Conservation (phyloP, 1,140 invertebrate species). For the Drosophila arawakana region DNA sequence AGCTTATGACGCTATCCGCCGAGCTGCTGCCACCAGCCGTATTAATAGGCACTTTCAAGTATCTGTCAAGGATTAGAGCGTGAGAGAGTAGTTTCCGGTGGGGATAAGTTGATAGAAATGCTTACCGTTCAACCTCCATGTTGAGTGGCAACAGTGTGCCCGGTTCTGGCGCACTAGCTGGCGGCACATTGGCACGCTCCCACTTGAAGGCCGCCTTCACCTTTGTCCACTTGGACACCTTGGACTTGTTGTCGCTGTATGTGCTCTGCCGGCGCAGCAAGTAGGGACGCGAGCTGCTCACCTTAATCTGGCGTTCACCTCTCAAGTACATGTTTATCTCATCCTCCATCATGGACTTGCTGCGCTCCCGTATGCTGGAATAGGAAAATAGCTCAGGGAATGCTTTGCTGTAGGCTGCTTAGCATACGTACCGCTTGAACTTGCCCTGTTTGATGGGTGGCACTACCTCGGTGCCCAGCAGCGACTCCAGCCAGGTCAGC, state of each 20-base stretch:
- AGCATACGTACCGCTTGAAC: slow-evolving; percentile 58
- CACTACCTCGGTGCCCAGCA: slow-evolving; percentile 65
- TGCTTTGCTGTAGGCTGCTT: no score
- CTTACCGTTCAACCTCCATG: slow-evolving; percentile 80
- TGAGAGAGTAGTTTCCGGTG: not conserved
- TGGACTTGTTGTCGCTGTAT: slow-evolving; percentile 80
- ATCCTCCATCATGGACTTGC: slow-evolving; percentile 85
- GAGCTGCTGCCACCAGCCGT: slow-evolving; percentile 84
- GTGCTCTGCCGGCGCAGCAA: slow-evolving; percentile 76
- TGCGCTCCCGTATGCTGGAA: slow-evolving; percentile 81
- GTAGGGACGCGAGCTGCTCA: slow-evolving; percentile 55
- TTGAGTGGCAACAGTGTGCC: slow-evolving; percentile 80
- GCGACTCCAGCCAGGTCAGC: slow-evolving; percentile 86
- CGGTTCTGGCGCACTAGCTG: slow-evolving; percentile 78
- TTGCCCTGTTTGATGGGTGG: slow-evolving; percentile 66
- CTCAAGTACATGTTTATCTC: slow-evolving; percentile 67
- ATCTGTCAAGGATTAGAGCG: slow-evolving; percentile 23
- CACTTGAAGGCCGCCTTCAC: slow-evolving; percentile 93
- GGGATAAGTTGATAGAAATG: no score
- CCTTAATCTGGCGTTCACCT: slow-evolving; percentile 52
- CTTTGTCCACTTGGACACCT: slow-evolving; percentile 91
- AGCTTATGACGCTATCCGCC: slow-evolving; percentile 85
- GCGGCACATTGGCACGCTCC: slow-evolving; percentile 87
- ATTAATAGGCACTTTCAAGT: slow-evolving; percentile 85
- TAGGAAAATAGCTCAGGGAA: not conserved